Percentiles rank a stretch among this genome's conserved stretches.
phyloP scores from a whole-genome alignment of 2,797 vertebrate species.

The Holocentrus rufus region DNA sequence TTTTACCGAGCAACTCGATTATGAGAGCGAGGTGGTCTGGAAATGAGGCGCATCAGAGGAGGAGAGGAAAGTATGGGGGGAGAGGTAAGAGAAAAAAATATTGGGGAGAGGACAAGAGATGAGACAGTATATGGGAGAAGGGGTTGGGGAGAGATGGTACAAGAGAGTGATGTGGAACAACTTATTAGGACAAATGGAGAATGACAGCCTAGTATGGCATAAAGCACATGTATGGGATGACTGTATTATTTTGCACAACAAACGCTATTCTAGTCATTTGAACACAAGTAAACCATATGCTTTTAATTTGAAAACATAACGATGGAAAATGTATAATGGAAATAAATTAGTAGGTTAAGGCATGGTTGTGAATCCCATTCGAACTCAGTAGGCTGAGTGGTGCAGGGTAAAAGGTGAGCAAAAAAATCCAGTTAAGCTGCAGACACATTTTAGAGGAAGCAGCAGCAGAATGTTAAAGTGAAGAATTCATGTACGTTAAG shows the following conservation, averaged over 20 bases:
- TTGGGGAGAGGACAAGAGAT: slow-evolving; percentile 14
- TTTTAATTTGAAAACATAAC: slow-evolving; percentile 21
- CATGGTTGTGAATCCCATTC: background rate
- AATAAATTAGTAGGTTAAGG: background rate
- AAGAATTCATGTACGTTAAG: background rate
- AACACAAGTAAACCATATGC: slow-evolving; percentile 26
- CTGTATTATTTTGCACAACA: slow-evolving; percentile 12
- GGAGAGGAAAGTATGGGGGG: slow-evolving; percentile 19
- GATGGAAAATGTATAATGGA: background rate
- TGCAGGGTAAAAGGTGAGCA: slow-evolving; percentile 2
- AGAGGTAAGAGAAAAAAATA: slow-evolving; percentile 15
- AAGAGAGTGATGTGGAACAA: slow-evolving; percentile 58
- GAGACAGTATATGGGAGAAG: slow-evolving; percentile 17
- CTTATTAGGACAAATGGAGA: slow-evolving; percentile 65
- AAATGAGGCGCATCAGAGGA: slow-evolving; percentile 73
- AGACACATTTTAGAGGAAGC: background rate
- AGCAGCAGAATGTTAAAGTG: slow-evolving; percentile 12
- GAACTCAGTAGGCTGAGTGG: slow-evolving; percentile 2
- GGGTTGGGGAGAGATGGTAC: slow-evolving; percentile 48
- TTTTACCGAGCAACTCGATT: slow-evolving; percentile 87
- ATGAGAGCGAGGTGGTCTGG: slow-evolving; percentile 86
- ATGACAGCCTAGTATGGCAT: slow-evolving; percentile 51
- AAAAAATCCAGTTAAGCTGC: background rate
- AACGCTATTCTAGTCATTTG: slow-evolving; percentile 26
- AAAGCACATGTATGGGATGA: slow-evolving; percentile 32